Evolutionary conservation across 2,888 invertebrate genomes (phyloP).

Genomic region (Pediacus dermestoides): DNA sequence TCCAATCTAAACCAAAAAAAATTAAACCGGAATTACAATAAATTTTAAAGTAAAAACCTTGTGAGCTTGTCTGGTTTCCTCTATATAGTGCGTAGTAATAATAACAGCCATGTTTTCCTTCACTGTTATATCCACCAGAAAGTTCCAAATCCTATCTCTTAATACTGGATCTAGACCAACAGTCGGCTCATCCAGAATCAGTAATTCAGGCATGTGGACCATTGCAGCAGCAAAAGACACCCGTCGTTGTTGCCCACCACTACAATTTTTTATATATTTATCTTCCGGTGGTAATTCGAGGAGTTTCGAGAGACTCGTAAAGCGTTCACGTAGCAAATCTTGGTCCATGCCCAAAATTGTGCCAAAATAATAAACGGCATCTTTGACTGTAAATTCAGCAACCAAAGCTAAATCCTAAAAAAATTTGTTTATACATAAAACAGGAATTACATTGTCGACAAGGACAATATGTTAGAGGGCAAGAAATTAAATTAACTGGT

Average conservation of each 20-base stretch:
- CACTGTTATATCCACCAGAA: constrained; percentile 69
- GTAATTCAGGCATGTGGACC: constrained; percentile 81
- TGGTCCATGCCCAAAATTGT: constrained; percentile 75
- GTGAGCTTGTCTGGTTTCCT: constrained; percentile 81
- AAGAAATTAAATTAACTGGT: constrained; percentile 1
- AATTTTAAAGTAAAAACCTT: no score
- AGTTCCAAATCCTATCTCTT: constrained; percentile 87
- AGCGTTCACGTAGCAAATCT: constrained; percentile 61
- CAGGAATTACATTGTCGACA: no score
- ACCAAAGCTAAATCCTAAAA: constrained; percentile 74
- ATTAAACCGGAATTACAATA: constrained; percentile 1
- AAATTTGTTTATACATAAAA: constrained; percentile 9
- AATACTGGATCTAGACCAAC: constrained; percentile 91
- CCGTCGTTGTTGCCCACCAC: constrained; percentile 87
- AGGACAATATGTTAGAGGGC: no score
- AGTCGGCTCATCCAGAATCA: constrained; percentile 90
- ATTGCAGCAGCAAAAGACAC: constrained; percentile 86
- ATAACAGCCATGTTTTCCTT: constrained; percentile 74
- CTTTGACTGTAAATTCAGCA: constrained; percentile 75
- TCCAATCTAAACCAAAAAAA: constrained; percentile 67
- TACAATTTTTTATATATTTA: constrained; percentile 64
- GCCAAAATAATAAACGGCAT: constrained; percentile 84
- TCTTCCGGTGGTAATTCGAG: constrained; percentile 71
- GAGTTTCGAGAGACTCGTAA: constrained; percentile 64
- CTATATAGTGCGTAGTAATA: constrained; percentile 93